A percentile compares a stretch with the other conserved stretches of the same genome.
Evolutionary conservation across 2,113 vertebrate genomes (phyloP).

Genomic region (Phylloscopus whistleri): DNA sequence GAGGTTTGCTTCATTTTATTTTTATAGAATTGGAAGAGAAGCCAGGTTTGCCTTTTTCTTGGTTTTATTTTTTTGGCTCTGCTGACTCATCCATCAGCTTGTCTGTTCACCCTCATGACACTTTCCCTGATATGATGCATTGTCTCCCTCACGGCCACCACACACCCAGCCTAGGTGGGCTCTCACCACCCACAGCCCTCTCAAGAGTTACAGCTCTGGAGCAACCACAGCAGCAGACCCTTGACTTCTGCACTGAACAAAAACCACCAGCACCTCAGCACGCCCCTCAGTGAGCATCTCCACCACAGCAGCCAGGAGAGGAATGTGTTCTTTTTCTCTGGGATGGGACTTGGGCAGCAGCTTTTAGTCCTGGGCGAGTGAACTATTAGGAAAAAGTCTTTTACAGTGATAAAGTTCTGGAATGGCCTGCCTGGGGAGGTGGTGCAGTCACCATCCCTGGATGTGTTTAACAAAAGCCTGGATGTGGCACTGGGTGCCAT

Average conservation of each 20-base stretch:
- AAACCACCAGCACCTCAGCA: neutral
- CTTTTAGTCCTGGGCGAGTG: neutral
- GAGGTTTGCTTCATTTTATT: neutral
- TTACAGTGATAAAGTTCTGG: too few species aligned
- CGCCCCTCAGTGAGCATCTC: neutral
- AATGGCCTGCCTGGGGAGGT: too few species aligned
- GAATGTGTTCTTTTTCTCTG: neutral
- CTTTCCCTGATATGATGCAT: neutral
- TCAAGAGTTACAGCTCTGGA: neutral
- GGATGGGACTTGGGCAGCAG: neutral
- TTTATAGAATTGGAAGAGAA: neutral
- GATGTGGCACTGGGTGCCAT: too few species aligned
- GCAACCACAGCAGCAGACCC: neutral
- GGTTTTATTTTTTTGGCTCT: neutral
- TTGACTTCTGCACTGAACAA: fast-evolving
- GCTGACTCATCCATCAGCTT: neutral
- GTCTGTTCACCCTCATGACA: neutral
- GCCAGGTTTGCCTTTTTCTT: neutral
- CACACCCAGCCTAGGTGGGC: neutral
- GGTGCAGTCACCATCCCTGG: too few species aligned
- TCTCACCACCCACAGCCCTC: neutral
- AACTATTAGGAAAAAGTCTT: too few species aligned
- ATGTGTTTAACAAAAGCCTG: too few species aligned
- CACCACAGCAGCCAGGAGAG: neutral
- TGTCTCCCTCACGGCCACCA: neutral